A percentile compares a stretch with the other conserved stretches of the same genome.
Conservation (phyloP, 2,888 invertebrate species). For the Malthinus seriepunctatus region DNA sequence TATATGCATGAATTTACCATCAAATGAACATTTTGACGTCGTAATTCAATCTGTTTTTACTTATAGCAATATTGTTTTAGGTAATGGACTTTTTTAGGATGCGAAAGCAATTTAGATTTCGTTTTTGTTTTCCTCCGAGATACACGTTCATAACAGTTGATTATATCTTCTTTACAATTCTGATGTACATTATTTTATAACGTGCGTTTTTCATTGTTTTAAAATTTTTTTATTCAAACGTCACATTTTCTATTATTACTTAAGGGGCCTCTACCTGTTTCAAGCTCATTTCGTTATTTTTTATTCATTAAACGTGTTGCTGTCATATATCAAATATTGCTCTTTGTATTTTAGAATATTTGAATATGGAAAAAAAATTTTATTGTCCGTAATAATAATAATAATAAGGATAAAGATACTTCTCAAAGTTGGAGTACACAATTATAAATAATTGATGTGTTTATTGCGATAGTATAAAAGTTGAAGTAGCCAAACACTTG, state of each 20-base stretch:
- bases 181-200: constrained; percentile 17
- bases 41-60: constrained; percentile 26
- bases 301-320: too few relatives aligned
- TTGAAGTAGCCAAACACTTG: too few relatives aligned
- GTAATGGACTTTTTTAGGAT: constrained; percentile 26
- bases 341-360: too few relatives aligned
- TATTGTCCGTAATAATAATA: too few relatives aligned
- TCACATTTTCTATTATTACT: constrained; percentile 10
- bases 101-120: constrained; percentile 24
- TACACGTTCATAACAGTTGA: constrained; percentile 24
- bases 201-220: constrained; percentile 16
- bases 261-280: too few relatives aligned
- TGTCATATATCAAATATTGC: too few relatives aligned
- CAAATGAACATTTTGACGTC: constrained; percentile 15
- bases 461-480: too few relatives aligned
- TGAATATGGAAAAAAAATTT: too few relatives aligned
- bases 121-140: constrained; percentile 19
- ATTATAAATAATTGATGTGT: too few relatives aligned
- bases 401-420: too few relatives aligned
- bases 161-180: constrained; percentile 24
- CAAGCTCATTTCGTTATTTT: too few relatives aligned
- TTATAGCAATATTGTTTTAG: constrained; percentile 26
- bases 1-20: constrained; percentile 5
- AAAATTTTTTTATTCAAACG: constrained; percentile 13
- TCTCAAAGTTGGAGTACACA: too few relatives aligned